A percentile compares a stretch with the other conserved stretches of the same genome.
phyloP scores from a whole-genome alignment of 2,113 vertebrate species.

The Entelurus aequoreus region DNA sequence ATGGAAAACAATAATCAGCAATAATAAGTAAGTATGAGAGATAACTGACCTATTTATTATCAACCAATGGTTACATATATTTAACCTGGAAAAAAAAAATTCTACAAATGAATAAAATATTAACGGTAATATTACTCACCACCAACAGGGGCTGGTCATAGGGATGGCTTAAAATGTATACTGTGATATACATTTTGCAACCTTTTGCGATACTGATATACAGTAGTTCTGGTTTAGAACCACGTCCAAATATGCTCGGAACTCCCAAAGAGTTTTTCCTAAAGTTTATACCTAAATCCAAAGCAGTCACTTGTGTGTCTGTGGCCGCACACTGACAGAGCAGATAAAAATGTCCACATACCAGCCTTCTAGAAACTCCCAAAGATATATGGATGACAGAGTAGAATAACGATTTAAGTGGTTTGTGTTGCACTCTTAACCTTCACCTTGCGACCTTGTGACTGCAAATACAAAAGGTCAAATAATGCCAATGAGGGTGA shows the following conservation, averaged over 20 bases:
- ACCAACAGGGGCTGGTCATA: too few species aligned
- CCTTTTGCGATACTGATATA: too few species aligned
- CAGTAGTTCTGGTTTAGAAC: not conserved
- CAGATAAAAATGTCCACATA: constrained; percentile 30
- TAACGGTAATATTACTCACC: too few species aligned
- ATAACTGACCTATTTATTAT: too few species aligned
- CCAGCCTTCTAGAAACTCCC: constrained; percentile 16
- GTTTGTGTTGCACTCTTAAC: constrained; percentile 18
- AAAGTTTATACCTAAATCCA: constrained; percentile 5
- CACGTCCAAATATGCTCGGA: constrained; percentile 5
- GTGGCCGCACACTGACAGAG: constrained; percentile 14
- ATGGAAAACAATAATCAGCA: too few species aligned
- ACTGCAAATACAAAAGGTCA: constrained; percentile 9
- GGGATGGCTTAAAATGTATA: too few species aligned
- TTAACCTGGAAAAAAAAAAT: too few species aligned
- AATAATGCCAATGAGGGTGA: constrained; percentile 8
- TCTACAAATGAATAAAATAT: too few species aligned
- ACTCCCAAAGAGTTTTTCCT: constrained; percentile 4
- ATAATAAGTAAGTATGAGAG: too few species aligned
- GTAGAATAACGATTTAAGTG: constrained; percentile 10
- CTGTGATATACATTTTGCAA: too few species aligned
- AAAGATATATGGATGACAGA: constrained; percentile 13
- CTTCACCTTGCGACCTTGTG: not conserved
- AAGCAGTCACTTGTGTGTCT: constrained; percentile 11
- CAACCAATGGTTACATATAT: too few species aligned